A percentile compares a stretch with the other conserved stretches of the same genome.
Conservation (phyloP, 2,113 vertebrate species). For the Periophthalmodon schlosseri region DNA sequence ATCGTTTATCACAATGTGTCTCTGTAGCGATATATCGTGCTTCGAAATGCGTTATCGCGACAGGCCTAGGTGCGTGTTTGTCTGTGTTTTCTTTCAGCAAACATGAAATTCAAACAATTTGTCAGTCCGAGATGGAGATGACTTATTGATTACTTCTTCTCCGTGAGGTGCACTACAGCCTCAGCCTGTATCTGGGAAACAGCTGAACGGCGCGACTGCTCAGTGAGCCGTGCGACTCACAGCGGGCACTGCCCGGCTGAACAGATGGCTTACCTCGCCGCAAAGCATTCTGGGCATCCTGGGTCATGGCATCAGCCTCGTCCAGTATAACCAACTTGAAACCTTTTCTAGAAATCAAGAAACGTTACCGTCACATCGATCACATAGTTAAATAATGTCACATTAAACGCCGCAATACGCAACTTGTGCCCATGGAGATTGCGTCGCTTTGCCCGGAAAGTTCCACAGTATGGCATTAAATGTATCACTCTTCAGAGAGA, state of each 20-base stretch:
- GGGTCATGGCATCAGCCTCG: constrained; percentile 97
- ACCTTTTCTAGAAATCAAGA: constrained; percentile 82
- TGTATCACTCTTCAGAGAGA: no score
- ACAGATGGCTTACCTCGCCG: constrained; percentile 89
- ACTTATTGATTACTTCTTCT: background rate
- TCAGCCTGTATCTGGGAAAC: constrained; percentile 27
- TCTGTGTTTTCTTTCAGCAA: background rate
- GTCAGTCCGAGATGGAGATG: background rate
- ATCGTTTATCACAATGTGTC: no score
- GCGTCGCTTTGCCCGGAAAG: no score
- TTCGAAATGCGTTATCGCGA: no score
- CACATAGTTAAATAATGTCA: background rate
- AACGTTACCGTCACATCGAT: background rate
- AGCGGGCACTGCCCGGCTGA: constrained; percentile 56
- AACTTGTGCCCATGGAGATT: no score
- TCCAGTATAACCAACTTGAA: constrained; percentile 98
- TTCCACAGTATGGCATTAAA: no score
- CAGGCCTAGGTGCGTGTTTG: no score
- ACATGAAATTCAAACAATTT: background rate
- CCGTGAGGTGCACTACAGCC: constrained; percentile 7
- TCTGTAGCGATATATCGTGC: no score
- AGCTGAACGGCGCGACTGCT: constrained; percentile 45
- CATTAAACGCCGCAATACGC: background rate
- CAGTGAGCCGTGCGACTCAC: constrained; percentile 64
- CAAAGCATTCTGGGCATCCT: constrained; percentile 97